Evolutionary conservation across 2,888 invertebrate genomes (phyloP).

Genomic region (Allolobophora icterica): DNA sequence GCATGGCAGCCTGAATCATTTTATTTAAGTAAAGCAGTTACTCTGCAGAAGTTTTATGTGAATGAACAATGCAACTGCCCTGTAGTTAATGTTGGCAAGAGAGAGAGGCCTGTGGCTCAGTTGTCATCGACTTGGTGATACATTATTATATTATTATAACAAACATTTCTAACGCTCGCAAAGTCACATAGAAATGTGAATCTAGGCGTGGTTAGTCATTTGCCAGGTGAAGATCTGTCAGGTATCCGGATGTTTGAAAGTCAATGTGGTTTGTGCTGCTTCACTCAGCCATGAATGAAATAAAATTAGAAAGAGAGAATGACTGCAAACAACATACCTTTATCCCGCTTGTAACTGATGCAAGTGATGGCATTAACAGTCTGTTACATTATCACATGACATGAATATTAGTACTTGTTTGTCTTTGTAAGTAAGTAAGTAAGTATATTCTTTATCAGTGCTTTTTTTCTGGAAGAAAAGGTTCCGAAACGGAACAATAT

Average conservation of each 20-base stretch:
- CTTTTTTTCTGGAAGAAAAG: too few species aligned
- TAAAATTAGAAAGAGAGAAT: not conserved
- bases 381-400: not conserved
- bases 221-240: too few species aligned
- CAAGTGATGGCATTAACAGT: not conserved
- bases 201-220: too few species aligned
- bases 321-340: not conserved
- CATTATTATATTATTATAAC: too few species aligned
- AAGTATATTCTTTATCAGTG: too few species aligned
- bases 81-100: not conserved
- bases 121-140: not conserved
- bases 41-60: not conserved
- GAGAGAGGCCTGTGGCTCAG: not conserved
- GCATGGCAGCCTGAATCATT: not conserved
- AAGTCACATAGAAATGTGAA: too few species aligned
- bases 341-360: not conserved
- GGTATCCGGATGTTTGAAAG: too few species aligned
- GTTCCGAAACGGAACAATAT: too few species aligned
- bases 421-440: too few species aligned
- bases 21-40: not conserved
- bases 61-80: not conserved
- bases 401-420: not conserved
- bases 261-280: too few species aligned
- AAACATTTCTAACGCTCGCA: too few species aligned
- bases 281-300: not conserved